A percentile compares a stretch with the other conserved stretches of the same genome.
Evolutionary conservation across 2,113 vertebrate species (phyloP).

Genomic region (Microcebus jonahi): DNA sequence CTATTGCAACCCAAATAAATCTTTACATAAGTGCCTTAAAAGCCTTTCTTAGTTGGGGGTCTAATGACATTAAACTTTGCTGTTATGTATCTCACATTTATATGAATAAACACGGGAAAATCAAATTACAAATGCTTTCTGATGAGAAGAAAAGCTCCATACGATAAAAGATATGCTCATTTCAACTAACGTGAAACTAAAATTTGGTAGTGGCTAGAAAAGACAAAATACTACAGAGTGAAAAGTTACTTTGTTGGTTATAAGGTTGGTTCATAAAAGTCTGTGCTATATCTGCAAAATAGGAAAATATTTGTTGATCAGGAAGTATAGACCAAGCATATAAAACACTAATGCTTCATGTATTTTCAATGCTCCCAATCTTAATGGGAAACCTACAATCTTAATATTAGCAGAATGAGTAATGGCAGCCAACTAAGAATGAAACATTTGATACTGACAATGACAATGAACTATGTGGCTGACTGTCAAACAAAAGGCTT

Average conservation of each 20-base stretch:
- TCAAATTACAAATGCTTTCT: conserved; percentile 40
- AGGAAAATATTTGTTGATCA: conserved; percentile 20
- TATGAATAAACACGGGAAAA: conserved; percentile 38
- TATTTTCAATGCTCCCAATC: neutral
- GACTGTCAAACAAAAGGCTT: conserved; percentile 36
- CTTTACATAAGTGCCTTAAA: conserved; percentile 44
- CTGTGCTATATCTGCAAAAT: conserved; percentile 23
- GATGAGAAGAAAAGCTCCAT: conserved; percentile 17
- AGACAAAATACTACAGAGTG: neutral
- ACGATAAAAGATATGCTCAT: conserved; percentile 2
- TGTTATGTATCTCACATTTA: neutral
- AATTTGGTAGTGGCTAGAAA: conserved; percentile 50
- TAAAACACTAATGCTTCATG: neutral
- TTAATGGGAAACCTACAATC: conserved; percentile 42
- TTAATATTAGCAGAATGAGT: conserved; percentile 31
- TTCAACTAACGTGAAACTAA: neutral
- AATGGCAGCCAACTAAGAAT: conserved; percentile 28
- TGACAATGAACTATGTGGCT: neutral
- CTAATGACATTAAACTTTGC: conserved; percentile 5
- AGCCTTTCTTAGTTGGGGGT: neutral
- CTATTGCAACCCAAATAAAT: conserved; percentile 40
- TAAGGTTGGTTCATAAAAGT: conserved; percentile 25
- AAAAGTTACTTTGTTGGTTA: conserved; percentile 12
- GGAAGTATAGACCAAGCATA: conserved; percentile 30
- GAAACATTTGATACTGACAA: conserved; percentile 40